Evolutionary conservation across 2,113 vertebrate genomes (phyloP).

Genomic region (Hemichromis elongatus): DNA sequence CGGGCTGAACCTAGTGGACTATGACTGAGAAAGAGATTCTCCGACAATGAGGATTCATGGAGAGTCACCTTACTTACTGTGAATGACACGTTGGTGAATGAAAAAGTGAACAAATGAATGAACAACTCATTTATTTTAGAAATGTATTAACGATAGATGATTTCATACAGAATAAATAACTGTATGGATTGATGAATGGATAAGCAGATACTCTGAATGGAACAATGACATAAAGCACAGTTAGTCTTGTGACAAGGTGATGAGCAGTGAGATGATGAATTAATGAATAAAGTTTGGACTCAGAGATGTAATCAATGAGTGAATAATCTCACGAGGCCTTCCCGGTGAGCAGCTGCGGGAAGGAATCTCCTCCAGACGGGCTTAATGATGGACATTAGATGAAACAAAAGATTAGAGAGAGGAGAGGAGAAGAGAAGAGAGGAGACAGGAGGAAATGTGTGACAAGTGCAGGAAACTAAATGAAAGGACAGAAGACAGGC

Average conservation of each 20-base stretch:
- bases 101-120: not conserved
- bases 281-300: not conserved
- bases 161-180: not conserved
- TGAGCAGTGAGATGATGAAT: not conserved
- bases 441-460: not conserved
- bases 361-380: constrained; percentile 33
- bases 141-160: not conserved
- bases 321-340: constrained; percentile 32
- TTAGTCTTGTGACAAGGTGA: not conserved
- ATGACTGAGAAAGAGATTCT: not conserved
- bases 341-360: constrained; percentile 31
- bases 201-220: accelerated
- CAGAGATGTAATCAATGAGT: not conserved
- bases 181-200: not conserved
- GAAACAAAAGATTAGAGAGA: not conserved
- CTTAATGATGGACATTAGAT: constrained; percentile 34
- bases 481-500: not conserved
- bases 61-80: not conserved
- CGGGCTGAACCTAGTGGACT: not conserved
- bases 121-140: not conserved
- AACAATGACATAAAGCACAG: not conserved
- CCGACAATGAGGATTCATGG: not conserved
- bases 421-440: not conserved
- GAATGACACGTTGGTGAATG: not conserved
- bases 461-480: not conserved